Base-by-base conservation (phyloP, 2,797 vertebrate genomes). In the Huso huso region DNA sequence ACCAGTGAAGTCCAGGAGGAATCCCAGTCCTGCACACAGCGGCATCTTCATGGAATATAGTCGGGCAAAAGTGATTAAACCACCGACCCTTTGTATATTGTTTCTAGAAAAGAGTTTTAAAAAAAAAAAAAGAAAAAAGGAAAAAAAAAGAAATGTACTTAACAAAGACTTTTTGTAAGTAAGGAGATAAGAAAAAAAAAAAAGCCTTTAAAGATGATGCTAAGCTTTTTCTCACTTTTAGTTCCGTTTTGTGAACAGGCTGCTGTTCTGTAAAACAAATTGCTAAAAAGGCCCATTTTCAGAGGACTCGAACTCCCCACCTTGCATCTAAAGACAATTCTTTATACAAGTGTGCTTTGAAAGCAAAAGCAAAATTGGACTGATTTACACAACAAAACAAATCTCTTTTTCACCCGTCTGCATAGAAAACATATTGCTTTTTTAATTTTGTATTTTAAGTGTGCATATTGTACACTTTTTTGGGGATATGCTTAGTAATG, bases 381-480 rank as follows among this genome's bases (percentile, higher is more conserved):
- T 85, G 85, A 83, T 92, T 92, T 93, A 88, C 86, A 87, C 87
- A 84, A 86, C 90, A 88, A 37, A 88, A 88, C 77, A 87, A 84
- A 84, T 92, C 87, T 78, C 86, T 86, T 90, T 86, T 90, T 90
- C 90, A 89, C 90, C 82, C 78, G 84, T 91, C 72, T 88, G 90
- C 89, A 90, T 89, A 88, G 87, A 79, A 83, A 69, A 75, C 61
- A 69, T 75, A 80, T 77, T 78, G 74, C 88, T 92, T 95, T 37
- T 94, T 94, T 89, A 94, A 90, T 94, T 96, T 96, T 95, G 88
- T 96, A 92, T 90, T 90, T 71, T 91, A 91, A 95, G 95, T 99
- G 96, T 97, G 96, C 95, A 99, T 95, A 98, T 99, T 99, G 96
- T 97, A 97, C 95, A 97, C 95, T 93, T 90, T 89, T 79, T 94